Evolutionary conservation across 2,888 invertebrate genomes (phyloP).

Genomic region (Agrenia bidenticulata): DNA sequence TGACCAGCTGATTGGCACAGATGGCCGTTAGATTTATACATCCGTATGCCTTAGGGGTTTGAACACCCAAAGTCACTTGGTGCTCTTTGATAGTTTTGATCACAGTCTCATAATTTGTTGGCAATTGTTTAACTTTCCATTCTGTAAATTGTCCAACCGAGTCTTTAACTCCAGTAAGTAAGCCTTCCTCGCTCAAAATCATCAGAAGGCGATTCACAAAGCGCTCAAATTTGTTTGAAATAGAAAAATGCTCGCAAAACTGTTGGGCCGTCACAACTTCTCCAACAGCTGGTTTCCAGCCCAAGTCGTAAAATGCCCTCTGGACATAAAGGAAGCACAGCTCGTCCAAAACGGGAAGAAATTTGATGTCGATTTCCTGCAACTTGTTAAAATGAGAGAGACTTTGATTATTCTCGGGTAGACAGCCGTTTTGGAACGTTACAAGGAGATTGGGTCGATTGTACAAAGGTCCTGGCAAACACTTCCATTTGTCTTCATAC

Average conservation of each 20-base stretch:
- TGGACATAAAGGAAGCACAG: not conserved
- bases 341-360: not conserved
- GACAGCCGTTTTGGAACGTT: not conserved
- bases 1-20: not conserved
- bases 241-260: not conserved
- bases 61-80: not conserved
- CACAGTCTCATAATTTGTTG: not conserved
- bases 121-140: not conserved
- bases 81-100: not conserved
- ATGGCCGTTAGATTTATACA: not conserved
- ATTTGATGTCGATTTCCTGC: too few relatives aligned
- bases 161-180: not conserved
- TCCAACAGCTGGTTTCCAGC: not conserved
- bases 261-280: not conserved
- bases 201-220: conserved; percentile 1
- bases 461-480: not conserved
- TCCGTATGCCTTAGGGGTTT: not conserved
- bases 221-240: not conserved
- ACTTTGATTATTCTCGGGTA: not conserved
- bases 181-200: conserved; percentile 12
- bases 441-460: not conserved
- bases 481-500: not conserved
- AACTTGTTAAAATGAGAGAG: too few relatives aligned
- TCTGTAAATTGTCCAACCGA: not conserved
- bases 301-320: not conserved